phyloP scores from a whole-genome alignment of 2,888 invertebrate species.

The Caenorhabditis angaria region DNA sequence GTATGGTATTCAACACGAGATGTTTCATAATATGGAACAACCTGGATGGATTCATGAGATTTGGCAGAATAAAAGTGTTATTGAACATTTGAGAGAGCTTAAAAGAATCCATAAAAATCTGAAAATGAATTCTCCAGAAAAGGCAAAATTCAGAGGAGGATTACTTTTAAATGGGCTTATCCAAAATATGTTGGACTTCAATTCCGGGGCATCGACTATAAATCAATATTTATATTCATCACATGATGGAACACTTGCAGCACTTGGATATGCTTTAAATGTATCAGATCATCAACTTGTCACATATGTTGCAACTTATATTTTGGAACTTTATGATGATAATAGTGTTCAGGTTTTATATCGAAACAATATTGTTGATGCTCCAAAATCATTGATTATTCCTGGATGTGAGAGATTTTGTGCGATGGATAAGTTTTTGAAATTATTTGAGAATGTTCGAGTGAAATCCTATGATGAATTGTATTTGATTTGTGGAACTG shows the following conservation, averaged over 20 bases:
- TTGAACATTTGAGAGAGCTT: slow-evolving; percentile 43
- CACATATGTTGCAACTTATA: slow-evolving; percentile 47
- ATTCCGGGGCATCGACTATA: slow-evolving; percentile 14
- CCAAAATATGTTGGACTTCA: slow-evolving; percentile 31
- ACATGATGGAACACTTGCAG: slow-evolving; percentile 52
- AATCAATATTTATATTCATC: slow-evolving; percentile 46
- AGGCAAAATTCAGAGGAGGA: slow-evolving; percentile 38
- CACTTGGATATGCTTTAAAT: slow-evolving; percentile 43
- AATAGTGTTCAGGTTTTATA: slow-evolving; percentile 45
- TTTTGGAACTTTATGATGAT: slow-evolving; percentile 47
- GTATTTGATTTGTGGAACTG: not conserved
- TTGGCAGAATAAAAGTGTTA: slow-evolving; percentile 37
- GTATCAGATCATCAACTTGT: slow-evolving; percentile 51
- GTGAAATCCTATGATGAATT: not conserved
- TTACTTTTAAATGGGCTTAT: slow-evolving; percentile 30
- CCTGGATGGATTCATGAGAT: slow-evolving; percentile 41
- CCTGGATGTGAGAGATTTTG: slow-evolving; percentile 36
- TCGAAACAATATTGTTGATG: slow-evolving; percentile 33
- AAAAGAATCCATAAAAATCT: slow-evolving; percentile 36
- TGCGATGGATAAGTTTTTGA: slow-evolving; percentile 24
- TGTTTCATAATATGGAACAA: slow-evolving; percentile 41
- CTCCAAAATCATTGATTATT: slow-evolving; percentile 19
- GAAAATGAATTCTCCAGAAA: slow-evolving; percentile 38
- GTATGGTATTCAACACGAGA: slow-evolving; percentile 51
- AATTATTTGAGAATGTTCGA: not conserved